Evolutionary conservation across 2,797 vertebrate genomes (phyloP).

Genomic region (Peromyscus attwateri): DNA sequence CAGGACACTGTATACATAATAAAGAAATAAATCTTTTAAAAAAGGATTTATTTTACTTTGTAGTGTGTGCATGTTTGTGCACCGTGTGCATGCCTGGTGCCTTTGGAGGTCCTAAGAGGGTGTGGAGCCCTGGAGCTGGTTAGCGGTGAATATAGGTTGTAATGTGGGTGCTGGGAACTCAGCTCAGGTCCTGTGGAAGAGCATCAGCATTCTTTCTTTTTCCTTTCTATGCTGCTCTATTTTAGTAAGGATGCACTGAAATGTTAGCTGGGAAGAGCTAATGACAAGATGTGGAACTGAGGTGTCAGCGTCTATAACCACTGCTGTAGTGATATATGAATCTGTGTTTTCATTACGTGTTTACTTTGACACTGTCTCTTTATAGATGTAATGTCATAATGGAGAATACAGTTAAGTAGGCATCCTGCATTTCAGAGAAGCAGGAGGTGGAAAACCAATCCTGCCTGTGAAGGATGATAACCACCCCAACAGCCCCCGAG

Average conservation of each 20-base stretch:
- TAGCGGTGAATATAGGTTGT: too few species aligned
- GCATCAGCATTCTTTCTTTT: too few species aligned
- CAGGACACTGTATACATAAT: too few species aligned
- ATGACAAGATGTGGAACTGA: constrained; percentile 77
- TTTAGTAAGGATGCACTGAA: constrained; percentile 81
- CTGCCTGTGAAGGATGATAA: too few species aligned
- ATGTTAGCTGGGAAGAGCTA: constrained; percentile 72
- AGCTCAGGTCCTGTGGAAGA: background rate
- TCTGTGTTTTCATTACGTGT: constrained; percentile 75
- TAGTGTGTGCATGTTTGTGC: background rate
- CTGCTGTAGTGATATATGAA: constrained; percentile 73
- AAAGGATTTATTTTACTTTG: too few species aligned
- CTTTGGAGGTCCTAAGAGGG: too few species aligned
- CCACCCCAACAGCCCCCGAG: background rate
- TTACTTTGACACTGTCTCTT: constrained; percentile 68
- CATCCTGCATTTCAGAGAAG: constrained; percentile 59
- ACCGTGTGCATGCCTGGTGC: background rate
- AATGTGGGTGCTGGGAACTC: too few species aligned
- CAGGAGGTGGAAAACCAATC: background rate
- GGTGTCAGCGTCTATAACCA: constrained; percentile 60
- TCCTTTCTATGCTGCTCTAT: constrained; percentile 80
- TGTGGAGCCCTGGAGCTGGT: too few species aligned
- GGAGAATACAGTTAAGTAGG: constrained; percentile 63
- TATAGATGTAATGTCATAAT: constrained; percentile 66
- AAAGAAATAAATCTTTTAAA: too few species aligned